A percentile compares a stretch with the other conserved stretches of the same genome.
Evolutionary conservation across 1,140 invertebrate genomes (phyloP).

Genomic region (Drosophila biarmipes): DNA sequence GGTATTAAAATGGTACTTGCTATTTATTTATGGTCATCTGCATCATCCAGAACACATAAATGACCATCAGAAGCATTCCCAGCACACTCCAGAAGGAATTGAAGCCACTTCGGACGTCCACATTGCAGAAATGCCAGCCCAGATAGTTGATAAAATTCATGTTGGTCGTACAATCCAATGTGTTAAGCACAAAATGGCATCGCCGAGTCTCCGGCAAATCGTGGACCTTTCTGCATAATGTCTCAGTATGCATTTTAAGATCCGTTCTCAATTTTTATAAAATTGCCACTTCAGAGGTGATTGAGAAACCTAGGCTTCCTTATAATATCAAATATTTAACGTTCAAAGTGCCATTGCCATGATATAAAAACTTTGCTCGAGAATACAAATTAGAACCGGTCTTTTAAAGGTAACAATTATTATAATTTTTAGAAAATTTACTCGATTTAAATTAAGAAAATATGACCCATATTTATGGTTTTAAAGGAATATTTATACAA

Average conservation of each 20-base stretch:
- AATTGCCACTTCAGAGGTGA: background rate
- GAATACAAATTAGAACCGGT: too few species aligned
- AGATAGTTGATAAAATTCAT: slow-evolving; percentile 32
- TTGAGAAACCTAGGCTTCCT: background rate
- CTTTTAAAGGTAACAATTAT: too few species aligned
- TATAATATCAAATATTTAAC: background rate
- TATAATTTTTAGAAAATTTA: too few species aligned
- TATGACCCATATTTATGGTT: too few species aligned
- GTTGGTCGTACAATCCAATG: background rate
- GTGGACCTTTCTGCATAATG: slow-evolving; percentile 5
- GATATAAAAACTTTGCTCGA: too few species aligned
- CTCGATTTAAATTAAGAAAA: too few species aligned
- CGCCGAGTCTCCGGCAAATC: background rate
- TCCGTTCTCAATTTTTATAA: background rate
- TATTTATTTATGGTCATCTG: slow-evolving; percentile 18
- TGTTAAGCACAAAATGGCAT: slow-evolving; percentile 4
- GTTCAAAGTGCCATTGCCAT: background rate
- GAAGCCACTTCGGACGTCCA: slow-evolving; percentile 22
- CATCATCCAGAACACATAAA: slow-evolving; percentile 45
- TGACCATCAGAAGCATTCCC: background rate
- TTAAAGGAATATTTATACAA: too few species aligned
- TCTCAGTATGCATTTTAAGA: background rate
- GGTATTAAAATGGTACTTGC: slow-evolving; percentile 4
- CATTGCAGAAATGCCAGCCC: slow-evolving; percentile 19
- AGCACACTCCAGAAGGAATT: slow-evolving; percentile 24